Evolutionary conservation across 2,888 invertebrate genomes (phyloP), one percentile per base, ranked within the genome.

Genomic region (Lydus trimaculatus): DNA sequence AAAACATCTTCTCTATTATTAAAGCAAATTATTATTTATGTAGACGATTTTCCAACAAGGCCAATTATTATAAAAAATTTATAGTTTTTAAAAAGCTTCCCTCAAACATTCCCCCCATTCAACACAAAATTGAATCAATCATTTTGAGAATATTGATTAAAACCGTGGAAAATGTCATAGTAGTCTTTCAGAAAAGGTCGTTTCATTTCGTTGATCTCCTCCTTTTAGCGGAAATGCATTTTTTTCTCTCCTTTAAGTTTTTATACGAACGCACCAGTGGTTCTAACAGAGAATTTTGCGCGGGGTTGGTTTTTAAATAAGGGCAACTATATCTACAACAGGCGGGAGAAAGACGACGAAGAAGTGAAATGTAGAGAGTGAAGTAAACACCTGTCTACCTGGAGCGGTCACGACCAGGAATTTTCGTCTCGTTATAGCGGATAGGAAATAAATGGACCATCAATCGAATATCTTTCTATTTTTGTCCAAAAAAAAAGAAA

Each of bases 11-110:
- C 60, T 60, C 60, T 31, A 60, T 60, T 60, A 60, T 60, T 60
- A 60, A 60, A 33, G 60, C 31, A 33, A 36, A 36, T 31, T 60
- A 60, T 60, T 60, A 60, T 60, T 60, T 60, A 60, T 60, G 60
- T 36, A 60, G 36, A 36, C 60, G 60, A 52, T 52, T 52, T 8
- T 23, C 20, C 48, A 52, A 23, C 23, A 23, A 52, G 11, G 9
- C 23, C 48, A 23, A 43, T 43, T 43, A 43, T 43, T 43, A 43
- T 43, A 0, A 43, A 43, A 43, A 43, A 43, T 43, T 43, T 43
- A 43, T 43, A n/a, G 7, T n/a, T 43, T 43, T 43, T 43, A 52
- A 52, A 17, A 17, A 36, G 36, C 6, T 4, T 36, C 6, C 13
- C 36, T 2, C 13, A 36, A 43, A 36, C 13, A n/a, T 1, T 17